A percentile compares a stretch with the other conserved stretches of the same genome.
Evolutionary conservation across 1,140 invertebrate species (phyloP).

Genomic region (Drosophila pallidifrons): DNA sequence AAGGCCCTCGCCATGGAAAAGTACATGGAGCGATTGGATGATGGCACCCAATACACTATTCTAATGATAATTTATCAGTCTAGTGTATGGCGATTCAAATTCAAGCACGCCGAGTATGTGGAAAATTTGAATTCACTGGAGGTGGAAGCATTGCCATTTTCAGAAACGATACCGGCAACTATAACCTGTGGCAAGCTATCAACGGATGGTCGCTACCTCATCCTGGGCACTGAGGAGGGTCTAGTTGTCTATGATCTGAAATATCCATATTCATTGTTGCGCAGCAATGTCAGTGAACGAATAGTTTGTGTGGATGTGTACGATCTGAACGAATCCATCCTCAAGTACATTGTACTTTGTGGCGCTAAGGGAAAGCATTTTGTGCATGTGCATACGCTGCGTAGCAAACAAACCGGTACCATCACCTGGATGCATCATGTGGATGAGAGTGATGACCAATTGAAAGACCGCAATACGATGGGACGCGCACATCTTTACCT

Average conservation of each 20-base stretch:
- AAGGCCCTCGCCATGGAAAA: slow-evolving; percentile 32
- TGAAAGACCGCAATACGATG: slow-evolving; percentile 4
- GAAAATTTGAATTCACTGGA: not conserved
- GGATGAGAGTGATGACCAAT: slow-evolving; percentile 26
- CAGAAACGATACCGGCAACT: not conserved
- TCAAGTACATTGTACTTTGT: slow-evolving; percentile 75
- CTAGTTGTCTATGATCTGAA: slow-evolving; percentile 69
- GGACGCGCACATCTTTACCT: slow-evolving; percentile 44
- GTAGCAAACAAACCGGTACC: slow-evolving; percentile 7
- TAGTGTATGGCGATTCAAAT: slow-evolving; percentile 46
- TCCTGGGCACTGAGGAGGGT: slow-evolving; percentile 70
- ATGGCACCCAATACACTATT: slow-evolving; percentile 24
- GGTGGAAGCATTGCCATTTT: slow-evolving; percentile 34
- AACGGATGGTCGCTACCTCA: slow-evolving; percentile 59
- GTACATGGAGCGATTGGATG: slow-evolving; percentile 28
- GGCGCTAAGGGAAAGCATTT: slow-evolving; percentile 58
- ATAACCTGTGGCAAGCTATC: slow-evolving; percentile 72
- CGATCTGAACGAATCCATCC: slow-evolving; percentile 45
- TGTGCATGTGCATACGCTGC: slow-evolving; percentile 64
- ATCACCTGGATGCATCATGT: slow-evolving; percentile 65
- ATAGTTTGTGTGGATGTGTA: slow-evolving; percentile 77
- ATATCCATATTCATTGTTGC: slow-evolving; percentile 40
- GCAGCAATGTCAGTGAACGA: slow-evolving; percentile 76
- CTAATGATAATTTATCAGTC: slow-evolving; percentile 60
- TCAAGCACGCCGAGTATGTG: slow-evolving; percentile 13